These are phyloP conservation scores for Orthosia gracilis DNA, from an alignment of 2,888 invertebrate species.

Conservation along the genomic window DNA sequence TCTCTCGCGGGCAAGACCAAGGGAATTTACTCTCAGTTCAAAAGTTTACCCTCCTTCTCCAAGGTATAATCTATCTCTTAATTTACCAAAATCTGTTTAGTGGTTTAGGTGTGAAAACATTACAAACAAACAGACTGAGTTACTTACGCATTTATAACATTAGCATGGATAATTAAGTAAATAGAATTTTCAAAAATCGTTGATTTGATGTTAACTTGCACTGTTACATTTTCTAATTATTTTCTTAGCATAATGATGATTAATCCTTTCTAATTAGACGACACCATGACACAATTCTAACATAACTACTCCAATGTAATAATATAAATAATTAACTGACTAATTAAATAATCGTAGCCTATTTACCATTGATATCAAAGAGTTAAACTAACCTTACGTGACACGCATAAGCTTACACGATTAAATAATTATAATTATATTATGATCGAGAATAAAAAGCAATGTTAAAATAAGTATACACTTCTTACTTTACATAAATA, in stretches of 20 bases:
- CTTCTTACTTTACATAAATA: too few species aligned
- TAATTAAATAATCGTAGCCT: conserved; percentile 13
- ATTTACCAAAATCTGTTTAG: too few species aligned
- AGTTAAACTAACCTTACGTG: conserved; percentile 29
- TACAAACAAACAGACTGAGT: too few species aligned
- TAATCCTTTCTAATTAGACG: neutral
- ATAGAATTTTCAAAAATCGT: neutral
- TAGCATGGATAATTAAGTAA: too few species aligned
- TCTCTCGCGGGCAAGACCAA: too few species aligned
- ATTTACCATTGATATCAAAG: conserved; percentile 25
- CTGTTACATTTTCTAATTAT: neutral
- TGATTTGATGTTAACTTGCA: neutral
- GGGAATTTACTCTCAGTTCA: too few species aligned
- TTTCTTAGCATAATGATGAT: neutral
- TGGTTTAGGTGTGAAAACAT: too few species aligned
- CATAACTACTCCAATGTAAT: neutral
- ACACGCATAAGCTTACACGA: conserved; percentile 23
- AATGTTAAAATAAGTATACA: conserved; percentile 3
- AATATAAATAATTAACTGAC: neutral
- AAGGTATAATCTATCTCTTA: too few species aligned
- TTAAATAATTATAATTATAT: conserved; percentile 20
- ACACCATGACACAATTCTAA: neutral
- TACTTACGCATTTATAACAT: too few species aligned
- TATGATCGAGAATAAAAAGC: conserved; percentile 15
- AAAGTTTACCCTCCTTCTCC: too few species aligned